These are phyloP conservation scores for Eleginops maclovinus DNA, from an alignment of 2,113 vertebrate species.

Conservation along the genomic window DNA sequence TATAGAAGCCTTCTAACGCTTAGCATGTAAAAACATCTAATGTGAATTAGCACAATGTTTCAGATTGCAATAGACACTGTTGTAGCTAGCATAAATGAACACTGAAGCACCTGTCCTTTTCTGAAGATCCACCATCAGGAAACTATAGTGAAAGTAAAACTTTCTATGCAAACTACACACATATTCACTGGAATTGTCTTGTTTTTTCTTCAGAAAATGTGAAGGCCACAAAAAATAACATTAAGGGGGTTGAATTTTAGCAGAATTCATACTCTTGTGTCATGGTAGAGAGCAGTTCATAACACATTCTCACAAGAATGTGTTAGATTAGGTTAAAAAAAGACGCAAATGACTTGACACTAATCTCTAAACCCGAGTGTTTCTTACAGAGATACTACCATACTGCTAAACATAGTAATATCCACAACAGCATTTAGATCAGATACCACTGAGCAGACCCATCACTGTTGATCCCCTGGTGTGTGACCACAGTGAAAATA, in stretches of 20 bases:
- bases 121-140: conserved; percentile 2
- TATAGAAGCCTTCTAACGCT: neutral
- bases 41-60: conserved; percentile 12
- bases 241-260: no score
- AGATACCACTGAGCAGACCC: conserved; percentile 7
- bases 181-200: conserved; percentile 4
- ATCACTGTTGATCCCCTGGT: neutral
- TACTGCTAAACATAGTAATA: neutral
- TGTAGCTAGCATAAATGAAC: neutral
- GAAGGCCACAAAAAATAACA: no score
- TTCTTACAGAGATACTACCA: neutral
- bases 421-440: conserved; percentile 1
- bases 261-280: neutral
- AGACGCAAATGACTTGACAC: neutral
- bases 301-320: neutral
- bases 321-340: neutral
- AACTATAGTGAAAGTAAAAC: conserved; percentile 28
- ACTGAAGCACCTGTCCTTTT: conserved; percentile 1
- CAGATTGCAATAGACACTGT: neutral
- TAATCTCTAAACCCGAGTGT: neutral
- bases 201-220: no score
- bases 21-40: conserved; percentile 18
- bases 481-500: conserved; percentile 15
- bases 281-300: neutral
- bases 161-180: neutral